A percentile compares a stretch with the other conserved stretches of the same genome.
Conservation (phyloP, 92 coral and sea anemone genomes). For the Porites lobata region DNA sequence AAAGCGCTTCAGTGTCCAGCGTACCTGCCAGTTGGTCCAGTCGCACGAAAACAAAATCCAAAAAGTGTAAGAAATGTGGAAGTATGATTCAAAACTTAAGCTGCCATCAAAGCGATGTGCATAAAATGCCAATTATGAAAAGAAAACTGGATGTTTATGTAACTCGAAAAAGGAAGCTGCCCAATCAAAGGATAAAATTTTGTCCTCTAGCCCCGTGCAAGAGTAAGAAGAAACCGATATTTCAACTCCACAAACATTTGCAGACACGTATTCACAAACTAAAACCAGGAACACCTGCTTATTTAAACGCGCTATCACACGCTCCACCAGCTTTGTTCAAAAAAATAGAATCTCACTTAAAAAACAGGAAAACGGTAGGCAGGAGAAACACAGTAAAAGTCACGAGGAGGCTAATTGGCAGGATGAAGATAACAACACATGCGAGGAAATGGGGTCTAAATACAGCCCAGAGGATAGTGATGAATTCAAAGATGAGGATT, state of each 20-base stretch:
- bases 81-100: conserved; percentile 36
- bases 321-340: conserved; percentile 45
- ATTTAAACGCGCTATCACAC: conserved; percentile 33
- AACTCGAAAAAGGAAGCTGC: conserved; percentile 45
- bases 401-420: too few relatives aligned
- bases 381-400: too few relatives aligned
- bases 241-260: conserved; percentile 48
- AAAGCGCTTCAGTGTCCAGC: too few relatives aligned
- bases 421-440: too few relatives aligned
- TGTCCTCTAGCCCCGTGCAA: conserved; percentile 55
- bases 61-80: conserved; percentile 45
- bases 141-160: conserved; percentile 41
- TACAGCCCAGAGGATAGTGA: too few relatives aligned
- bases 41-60: conserved; percentile 19
- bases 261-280: conserved; percentile 39
- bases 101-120: conserved; percentile 39
- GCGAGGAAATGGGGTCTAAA: too few relatives aligned
- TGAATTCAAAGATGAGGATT: too few relatives aligned
- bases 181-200: conserved; percentile 37
- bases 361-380: conserved; percentile 22
- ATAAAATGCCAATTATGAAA: conserved; percentile 41
- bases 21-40: too few relatives aligned
- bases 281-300: conserved; percentile 44
- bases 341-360: conserved; percentile 20
- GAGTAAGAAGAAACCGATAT: conserved; percentile 12